Evolutionary conservation across 2,888 invertebrate species (phyloP).

Genomic region (Drosophila leonis): DNA sequence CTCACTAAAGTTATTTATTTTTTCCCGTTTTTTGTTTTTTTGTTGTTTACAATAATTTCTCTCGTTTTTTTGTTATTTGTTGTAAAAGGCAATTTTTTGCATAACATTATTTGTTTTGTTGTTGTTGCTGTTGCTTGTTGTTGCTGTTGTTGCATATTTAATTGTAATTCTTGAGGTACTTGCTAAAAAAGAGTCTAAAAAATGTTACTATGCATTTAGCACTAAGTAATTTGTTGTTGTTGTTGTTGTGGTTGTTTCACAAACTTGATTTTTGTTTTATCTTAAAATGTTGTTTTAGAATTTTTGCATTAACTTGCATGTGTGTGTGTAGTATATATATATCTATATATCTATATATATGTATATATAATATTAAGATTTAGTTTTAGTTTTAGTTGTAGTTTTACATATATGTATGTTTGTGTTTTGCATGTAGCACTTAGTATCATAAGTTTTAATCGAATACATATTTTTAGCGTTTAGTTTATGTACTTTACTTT

Average conservation of each 20-base stretch:
- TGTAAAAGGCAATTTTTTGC: slow-evolving; percentile 59
- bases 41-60: slow-evolving; percentile 28
- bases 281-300: slow-evolving; percentile 11
- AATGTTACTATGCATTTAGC: slow-evolving; percentile 56
- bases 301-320: slow-evolving; percentile 34
- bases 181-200: slow-evolving; percentile 73
- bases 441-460: slow-evolving; percentile 11
- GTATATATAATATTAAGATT: slow-evolving; percentile 25
- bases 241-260: slow-evolving; percentile 11
- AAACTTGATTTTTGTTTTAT: slow-evolving; percentile 38
- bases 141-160: slow-evolving; percentile 35
- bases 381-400: slow-evolving; percentile 22
- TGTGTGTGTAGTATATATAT: slow-evolving; percentile 18
- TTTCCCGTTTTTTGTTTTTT: slow-evolving; percentile 10
- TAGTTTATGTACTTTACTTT: slow-evolving; percentile 25
- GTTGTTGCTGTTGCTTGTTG: slow-evolving; percentile 41
- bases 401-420: slow-evolving; percentile 30
- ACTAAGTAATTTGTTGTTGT: slow-evolving; percentile 43
- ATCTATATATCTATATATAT: background rate
- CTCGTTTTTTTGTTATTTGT: slow-evolving; percentile 16
- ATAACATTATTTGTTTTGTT: slow-evolving; percentile 48
- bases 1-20: slow-evolving; percentile 40
- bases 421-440: slow-evolving; percentile 26
- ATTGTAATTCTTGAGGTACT: slow-evolving; percentile 64
- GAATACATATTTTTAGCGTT: slow-evolving; percentile 14